These are phyloP conservation scores for Cataglyphis cursor DNA, from an alignment of 2,888 invertebrate species.

Conservation along the genomic window DNA sequence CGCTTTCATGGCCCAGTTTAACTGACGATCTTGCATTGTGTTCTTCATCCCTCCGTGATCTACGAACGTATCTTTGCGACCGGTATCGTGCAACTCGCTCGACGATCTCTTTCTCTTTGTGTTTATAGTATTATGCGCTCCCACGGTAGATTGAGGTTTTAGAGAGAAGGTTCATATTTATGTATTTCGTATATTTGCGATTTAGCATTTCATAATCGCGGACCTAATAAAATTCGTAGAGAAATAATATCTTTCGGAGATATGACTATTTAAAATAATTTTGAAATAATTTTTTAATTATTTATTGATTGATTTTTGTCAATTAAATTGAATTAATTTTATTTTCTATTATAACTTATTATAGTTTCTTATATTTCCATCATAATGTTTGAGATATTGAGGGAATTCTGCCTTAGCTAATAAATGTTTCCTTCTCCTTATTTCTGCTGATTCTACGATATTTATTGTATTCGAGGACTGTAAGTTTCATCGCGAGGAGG, in stretches of 20 bases:
- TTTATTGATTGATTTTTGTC: conserved; percentile 5
- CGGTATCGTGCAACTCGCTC: conserved; percentile 37
- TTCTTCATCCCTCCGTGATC: conserved; percentile 71
- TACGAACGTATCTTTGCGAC: conserved; percentile 49
- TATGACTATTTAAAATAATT: not conserved
- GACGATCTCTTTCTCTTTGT: not conserved
- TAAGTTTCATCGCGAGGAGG: conserved; percentile 17
- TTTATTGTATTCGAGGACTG: conserved; percentile 36
- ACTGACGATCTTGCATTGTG: conserved; percentile 70
- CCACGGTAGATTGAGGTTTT: conserved; percentile 74
- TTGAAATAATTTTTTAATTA: conserved; percentile 3
- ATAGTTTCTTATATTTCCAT: not conserved
- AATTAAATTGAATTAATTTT: conserved; percentile 5
- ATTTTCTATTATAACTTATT: not conserved
- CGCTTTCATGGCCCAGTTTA: conserved; percentile 70
- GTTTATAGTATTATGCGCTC: conserved; percentile 64
- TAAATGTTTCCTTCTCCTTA: not conserved
- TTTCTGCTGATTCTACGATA: not conserved
- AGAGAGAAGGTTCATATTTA: conserved; percentile 28
- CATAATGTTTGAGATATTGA: not conserved
- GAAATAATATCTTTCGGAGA: not conserved
- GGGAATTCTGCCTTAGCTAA: not conserved
- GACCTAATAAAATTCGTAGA: not conserved
- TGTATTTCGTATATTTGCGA: conserved; percentile 8
- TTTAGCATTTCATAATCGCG: conserved; percentile 5